Conservation (phyloP, 2,888 invertebrate species). For the Dasypogon diadema region DNA sequence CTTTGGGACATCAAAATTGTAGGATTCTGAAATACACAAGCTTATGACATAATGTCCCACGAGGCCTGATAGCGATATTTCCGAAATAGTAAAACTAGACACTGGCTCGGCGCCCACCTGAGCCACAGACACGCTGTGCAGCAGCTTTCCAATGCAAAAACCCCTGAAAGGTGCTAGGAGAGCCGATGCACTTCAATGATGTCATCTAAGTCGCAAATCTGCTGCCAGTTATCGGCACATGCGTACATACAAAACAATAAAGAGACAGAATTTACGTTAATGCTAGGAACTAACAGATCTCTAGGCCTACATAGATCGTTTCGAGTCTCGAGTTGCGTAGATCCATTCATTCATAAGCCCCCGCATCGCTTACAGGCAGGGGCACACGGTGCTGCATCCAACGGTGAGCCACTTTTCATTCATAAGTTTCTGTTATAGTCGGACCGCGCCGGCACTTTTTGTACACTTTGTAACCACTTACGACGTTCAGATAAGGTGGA, state of each 20-base stretch:
- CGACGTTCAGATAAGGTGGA: conserved; percentile 45
- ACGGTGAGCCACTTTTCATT: conserved; percentile 42
- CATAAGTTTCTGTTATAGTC: conserved; percentile 23
- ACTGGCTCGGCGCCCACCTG: conserved; percentile 37
- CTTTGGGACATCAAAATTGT: conserved; percentile 28
- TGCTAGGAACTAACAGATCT: conserved; percentile 4
- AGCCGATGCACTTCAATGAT: conserved; percentile 43
- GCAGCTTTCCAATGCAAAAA: neutral
- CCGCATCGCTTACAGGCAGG: neutral
- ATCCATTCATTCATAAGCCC: conserved; percentile 37
- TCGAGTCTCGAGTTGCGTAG: conserved; percentile 34
- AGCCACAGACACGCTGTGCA: neutral
- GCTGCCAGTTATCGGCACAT: conserved; percentile 11
- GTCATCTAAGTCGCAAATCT: conserved; percentile 31
- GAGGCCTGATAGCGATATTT: conserved; percentile 32
- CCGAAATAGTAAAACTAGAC: conserved; percentile 45
- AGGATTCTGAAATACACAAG: conserved; percentile 35
- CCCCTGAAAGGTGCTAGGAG: neutral
- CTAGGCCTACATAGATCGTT: conserved; percentile 19
- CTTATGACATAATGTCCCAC: conserved; percentile 46
- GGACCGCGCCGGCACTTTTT: conserved; percentile 18
- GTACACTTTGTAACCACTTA: conserved; percentile 46
- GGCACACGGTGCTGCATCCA: neutral
- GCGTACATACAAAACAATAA: conserved; percentile 38
- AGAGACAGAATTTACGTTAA: conserved; percentile 45